phyloP scores from a whole-genome alignment of 2,113 vertebrate species.

The Barbus barbus region DNA sequence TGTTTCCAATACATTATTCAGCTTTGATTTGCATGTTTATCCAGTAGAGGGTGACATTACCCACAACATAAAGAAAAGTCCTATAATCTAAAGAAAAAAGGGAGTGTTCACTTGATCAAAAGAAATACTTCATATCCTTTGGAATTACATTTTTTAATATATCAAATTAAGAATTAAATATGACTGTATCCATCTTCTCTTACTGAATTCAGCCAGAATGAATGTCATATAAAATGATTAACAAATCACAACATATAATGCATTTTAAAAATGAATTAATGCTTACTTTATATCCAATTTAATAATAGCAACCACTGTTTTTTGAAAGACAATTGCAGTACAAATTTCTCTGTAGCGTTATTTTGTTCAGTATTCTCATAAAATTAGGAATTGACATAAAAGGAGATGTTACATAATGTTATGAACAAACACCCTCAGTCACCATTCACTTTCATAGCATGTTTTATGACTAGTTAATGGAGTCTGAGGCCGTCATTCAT shows the following conservation, averaged over 20 bases:
- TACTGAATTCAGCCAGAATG: no score
- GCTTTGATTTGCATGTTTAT: neutral
- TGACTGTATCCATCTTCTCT: no score
- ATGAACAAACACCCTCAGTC: neutral
- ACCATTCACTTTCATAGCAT: neutral
- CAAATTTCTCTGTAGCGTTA: neutral
- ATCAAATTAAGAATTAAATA: no score
- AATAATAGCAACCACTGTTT: neutral
- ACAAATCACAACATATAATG: neutral
- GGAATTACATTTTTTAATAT: neutral
- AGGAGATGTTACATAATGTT: no score
- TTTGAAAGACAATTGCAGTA: neutral
- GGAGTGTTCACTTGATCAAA: neutral
- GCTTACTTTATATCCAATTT: neutral
- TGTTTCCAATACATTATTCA: neutral
- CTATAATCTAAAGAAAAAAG: neutral
- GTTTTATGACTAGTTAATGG: neutral
- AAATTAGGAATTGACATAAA: neutral
- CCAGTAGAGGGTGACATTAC: slow-evolving; percentile 30
- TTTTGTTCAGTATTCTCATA: neutral
- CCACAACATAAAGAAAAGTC: neutral
- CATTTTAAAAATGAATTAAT: neutral
- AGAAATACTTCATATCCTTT: neutral
- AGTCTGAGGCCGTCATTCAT: neutral
- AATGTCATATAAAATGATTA: neutral